A percentile compares a stretch with the other conserved stretches of the same genome.
These are phyloP conservation scores for Ectropis grisescens DNA, from an alignment of 1,140 invertebrate species.

Conservation along the genomic window DNA sequence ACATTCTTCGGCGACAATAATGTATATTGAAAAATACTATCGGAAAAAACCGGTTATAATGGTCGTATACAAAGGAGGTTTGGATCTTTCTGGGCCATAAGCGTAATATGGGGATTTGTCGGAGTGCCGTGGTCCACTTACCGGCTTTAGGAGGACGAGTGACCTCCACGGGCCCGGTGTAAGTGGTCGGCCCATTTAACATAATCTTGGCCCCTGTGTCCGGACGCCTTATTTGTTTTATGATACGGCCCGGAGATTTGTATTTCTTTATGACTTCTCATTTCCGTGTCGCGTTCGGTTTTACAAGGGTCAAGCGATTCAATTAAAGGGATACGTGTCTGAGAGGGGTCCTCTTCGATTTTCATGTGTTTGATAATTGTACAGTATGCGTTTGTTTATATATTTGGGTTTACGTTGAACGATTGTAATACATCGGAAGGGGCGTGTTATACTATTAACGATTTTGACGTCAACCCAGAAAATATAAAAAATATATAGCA, in stretches of 20 bases:
- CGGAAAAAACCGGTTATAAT: slow-evolving; percentile 17
- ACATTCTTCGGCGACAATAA: background rate
- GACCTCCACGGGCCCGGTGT: slow-evolving; percentile 29
- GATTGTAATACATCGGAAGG: too few relatives aligned
- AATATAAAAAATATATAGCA: too few relatives aligned
- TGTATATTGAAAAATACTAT: slow-evolving; percentile 15
- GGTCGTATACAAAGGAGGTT: slow-evolving; percentile 23
- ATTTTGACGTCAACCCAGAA: too few relatives aligned
- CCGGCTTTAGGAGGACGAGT: slow-evolving; percentile 28
- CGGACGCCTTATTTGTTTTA: slow-evolving; percentile 10
- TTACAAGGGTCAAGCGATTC: too few relatives aligned
- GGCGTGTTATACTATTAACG: too few relatives aligned
- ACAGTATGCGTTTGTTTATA: too few relatives aligned
- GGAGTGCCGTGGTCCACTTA: slow-evolving; percentile 35
- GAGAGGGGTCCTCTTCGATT: too few relatives aligned
- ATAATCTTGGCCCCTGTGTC: slow-evolving; percentile 33
- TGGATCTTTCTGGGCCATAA: slow-evolving; percentile 34
- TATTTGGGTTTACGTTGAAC: too few relatives aligned
- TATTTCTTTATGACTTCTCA: too few relatives aligned
- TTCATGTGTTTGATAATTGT: too few relatives aligned
- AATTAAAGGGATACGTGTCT: too few relatives aligned
- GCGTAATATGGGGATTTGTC: slow-evolving; percentile 55
- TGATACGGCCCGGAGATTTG: slow-evolving; percentile 2
- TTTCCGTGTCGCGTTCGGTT: too few relatives aligned
- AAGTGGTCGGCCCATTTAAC: slow-evolving; percentile 42